Evolutionary conservation across 2,888 invertebrate species (phyloP), one percentile per base, ranked within the genome.

Genomic region (Slavum lentiscoides): DNA sequence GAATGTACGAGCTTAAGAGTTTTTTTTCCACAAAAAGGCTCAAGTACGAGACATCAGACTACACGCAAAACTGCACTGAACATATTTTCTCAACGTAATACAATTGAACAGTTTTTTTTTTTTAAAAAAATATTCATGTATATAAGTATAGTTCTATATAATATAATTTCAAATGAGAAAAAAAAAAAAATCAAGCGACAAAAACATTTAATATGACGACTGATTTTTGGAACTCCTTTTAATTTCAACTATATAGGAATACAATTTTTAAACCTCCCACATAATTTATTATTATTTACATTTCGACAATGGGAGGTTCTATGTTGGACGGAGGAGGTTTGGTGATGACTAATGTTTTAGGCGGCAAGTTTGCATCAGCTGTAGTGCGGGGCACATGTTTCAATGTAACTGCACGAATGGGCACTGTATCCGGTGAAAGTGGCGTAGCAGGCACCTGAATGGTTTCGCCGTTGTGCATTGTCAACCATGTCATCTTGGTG

Each of bases 401-500:
- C 21, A 85, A 81, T 19, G 85, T 84, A 23, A 85, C 83, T 9
- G 85, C 84, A 72, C 84, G 83, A 17, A 85, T 83, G 1, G 85
- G 85, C 82, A 80, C 80, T 23, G 80, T 72, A 15, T 85, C 85
- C 7, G 84, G 82, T 5, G 84, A 84, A 58, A 84, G 84, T 81
- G 84, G 85, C 62, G 83, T 84, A 15, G 83, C 83, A 15, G 85
- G 84, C 8, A 85, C 84, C 82, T 85, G 85, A 17, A 85, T 84
- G 15, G 84, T 83, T 83, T 85, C 85, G 43, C 85, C 85, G 23
- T 83, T 81, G 8, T 82, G 83, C 59, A 77, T 77, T 15, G 81
- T 83, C 64, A 85, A 82, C 37, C 84, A 84, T 67, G 85, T 85
- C 83, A 85, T 84, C 70, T 84, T 84, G n/a, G 85, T 84, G 74